Conservation (phyloP, 2,113 vertebrate species). For the Ceratotherium simum region DNA sequence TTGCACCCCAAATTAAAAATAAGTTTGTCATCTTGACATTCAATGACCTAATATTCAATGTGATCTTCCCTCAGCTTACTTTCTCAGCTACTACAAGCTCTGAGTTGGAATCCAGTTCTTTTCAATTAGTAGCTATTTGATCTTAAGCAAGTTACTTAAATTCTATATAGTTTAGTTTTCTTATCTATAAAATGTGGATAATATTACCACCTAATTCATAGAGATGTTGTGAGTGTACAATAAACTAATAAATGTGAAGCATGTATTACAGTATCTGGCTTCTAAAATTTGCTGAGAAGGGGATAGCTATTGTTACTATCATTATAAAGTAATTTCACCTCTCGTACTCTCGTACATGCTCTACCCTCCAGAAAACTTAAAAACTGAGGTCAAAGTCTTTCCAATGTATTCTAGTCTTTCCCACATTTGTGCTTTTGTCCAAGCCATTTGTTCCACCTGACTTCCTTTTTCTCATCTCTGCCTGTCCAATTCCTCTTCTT, state of each 20-base stretch:
- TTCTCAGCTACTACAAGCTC: neutral
- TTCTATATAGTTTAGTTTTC: neutral
- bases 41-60: neutral
- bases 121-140: neutral
- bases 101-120: neutral
- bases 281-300: neutral
- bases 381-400: neutral
- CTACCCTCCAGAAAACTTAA: neutral
- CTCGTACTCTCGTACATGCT: neutral
- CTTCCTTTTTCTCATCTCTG: neutral
- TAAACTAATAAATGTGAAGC: neutral
- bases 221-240: neutral
- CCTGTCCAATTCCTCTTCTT: neutral
- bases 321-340: neutral
- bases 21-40: neutral
- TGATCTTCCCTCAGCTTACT: neutral
- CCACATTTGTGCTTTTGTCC: neutral
- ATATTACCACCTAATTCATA: neutral
- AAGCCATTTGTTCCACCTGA: neutral
- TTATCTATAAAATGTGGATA: neutral
- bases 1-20: slow-evolving; percentile 8
- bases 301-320: neutral
- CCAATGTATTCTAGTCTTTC: neutral
- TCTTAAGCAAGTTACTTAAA: neutral
- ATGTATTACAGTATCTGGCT: neutral